Evolutionary conservation across 1,140 invertebrate genomes (phyloP), one percentile per base, ranked within the genome.

Genomic region (Pseudomyrmex pallidus): DNA sequence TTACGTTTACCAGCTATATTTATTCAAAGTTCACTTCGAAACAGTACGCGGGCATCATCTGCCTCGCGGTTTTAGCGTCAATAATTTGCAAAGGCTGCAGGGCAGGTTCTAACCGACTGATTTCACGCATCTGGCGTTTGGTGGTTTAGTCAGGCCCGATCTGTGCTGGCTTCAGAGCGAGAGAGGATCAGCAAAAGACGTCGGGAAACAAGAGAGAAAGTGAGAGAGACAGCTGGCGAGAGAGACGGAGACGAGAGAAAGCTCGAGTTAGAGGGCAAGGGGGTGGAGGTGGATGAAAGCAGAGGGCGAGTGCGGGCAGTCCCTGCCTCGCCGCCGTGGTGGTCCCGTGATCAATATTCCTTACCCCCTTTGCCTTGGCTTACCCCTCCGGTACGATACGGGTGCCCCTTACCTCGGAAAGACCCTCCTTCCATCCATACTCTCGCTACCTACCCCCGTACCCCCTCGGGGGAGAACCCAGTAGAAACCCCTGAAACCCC

Each of bases 291-390:
- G 54, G 70, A 80, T 74, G 74, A 57, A 78, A 52, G 68, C 77
- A 59, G 80, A 80, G 83, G 70, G 83, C 56, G 83, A 87, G 90
- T 86, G 85, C 89, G 92, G 90, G 82, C 90, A 93, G 91, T 92
- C 86, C 85, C 89, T 89, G 87, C 89, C 86, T 90, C 84, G 88
- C 72, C 67, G 88, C 80, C 87, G 88, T 86, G 86, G 90, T 91
- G 91, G 91, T 92, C 91, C 89, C 90, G 92, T 94, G 94, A 94
- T 94, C 94, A 94, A 94, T 94, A 94, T 94, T 94, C 93, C 93
- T 94, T 94, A 94, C 91, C 93, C 94, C 93, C 93, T 93, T 94
- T 91, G 92, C 92, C 92, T 93, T 93, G 90, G 90, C 91, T 90
- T 90, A 88, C 91, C 93, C 91, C 92, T 93, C 90, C 87, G 90